Evolutionary conservation across 2,888 invertebrate species (phyloP).

Genomic region (Caenorhabditis sp.): DNA sequence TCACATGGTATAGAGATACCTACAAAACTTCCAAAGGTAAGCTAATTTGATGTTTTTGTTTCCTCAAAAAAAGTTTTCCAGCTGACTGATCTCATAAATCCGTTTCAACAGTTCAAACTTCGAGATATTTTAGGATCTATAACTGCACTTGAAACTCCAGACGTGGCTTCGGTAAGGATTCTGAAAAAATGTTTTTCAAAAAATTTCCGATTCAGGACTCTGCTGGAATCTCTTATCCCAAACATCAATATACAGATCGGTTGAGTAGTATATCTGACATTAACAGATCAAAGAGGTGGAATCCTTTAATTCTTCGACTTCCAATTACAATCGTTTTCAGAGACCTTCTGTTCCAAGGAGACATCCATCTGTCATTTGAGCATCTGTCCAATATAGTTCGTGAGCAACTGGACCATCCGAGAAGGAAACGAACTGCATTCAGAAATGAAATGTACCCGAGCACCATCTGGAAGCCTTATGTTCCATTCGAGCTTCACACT

Average conservation of each 20-base stretch:
- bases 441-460: constrained; percentile 54
- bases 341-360: constrained; percentile 66
- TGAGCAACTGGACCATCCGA: constrained; percentile 54
- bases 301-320: not conserved
- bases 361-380: constrained; percentile 62
- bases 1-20: constrained; percentile 14
- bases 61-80: constrained; percentile 16
- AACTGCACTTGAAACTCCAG: constrained; percentile 46
- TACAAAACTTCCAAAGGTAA: constrained; percentile 41
- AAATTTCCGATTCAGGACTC: constrained; percentile 24
- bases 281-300: constrained; percentile 53
- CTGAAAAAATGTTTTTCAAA: not conserved
- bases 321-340: constrained; percentile 23
- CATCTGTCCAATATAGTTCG: constrained; percentile 63
- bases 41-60: not conserved
- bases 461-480: constrained; percentile 65
- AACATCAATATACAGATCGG: constrained; percentile 53
- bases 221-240: constrained; percentile 8
- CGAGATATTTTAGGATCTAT: constrained; percentile 50
- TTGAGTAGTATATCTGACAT: constrained; percentile 61
- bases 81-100: constrained; percentile 46
- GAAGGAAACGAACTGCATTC: constrained; percentile 60
- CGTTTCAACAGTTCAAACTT: constrained; percentile 42
- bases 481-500: constrained; percentile 54
- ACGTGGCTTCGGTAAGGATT: constrained; percentile 23